phyloP scores from a whole-genome alignment of 2,797 vertebrate genomes.

The Mycteria americana region DNA sequence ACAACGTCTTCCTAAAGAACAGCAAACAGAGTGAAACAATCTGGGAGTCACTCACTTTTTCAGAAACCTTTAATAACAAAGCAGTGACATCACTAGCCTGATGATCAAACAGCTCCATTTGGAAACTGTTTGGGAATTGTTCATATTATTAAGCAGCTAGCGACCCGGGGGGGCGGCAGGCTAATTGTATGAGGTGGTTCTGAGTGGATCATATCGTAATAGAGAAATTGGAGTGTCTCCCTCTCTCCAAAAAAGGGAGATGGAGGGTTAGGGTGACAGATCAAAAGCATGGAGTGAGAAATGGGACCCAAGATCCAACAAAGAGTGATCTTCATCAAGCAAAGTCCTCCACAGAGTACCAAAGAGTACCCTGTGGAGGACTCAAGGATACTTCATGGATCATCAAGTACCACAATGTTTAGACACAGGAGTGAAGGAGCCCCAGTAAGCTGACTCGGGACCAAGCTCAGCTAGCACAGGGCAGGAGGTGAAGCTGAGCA shows the following conservation, averaged over 20 bases:
- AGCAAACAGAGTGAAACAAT: background rate
- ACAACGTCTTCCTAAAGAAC: background rate
- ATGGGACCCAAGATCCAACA: background rate
- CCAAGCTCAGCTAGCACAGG: background rate
- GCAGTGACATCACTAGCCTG: background rate
- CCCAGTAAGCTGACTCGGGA: background rate
- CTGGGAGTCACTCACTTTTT: background rate
- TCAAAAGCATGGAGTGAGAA: background rate
- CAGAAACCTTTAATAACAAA: background rate
- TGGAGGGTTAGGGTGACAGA: background rate
- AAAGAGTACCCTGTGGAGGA: background rate
- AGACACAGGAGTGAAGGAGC: background rate
- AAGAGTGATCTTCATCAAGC: background rate
- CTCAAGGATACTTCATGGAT: background rate
- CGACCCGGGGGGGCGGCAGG: background rate
- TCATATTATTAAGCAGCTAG: background rate
- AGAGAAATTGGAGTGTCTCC: background rate
- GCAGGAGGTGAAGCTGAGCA: background rate
- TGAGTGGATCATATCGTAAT: background rate
- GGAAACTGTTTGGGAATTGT: background rate
- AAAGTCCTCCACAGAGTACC: background rate
- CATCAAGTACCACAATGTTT: background rate
- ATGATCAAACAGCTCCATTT: background rate
- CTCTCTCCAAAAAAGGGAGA: background rate
- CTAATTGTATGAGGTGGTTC: background rate